Percentiles rank a stretch among this genome's conserved stretches.
Conservation (phyloP, 2,797 vertebrate genomes). For the Tenualosa thibaudeaui region DNA sequence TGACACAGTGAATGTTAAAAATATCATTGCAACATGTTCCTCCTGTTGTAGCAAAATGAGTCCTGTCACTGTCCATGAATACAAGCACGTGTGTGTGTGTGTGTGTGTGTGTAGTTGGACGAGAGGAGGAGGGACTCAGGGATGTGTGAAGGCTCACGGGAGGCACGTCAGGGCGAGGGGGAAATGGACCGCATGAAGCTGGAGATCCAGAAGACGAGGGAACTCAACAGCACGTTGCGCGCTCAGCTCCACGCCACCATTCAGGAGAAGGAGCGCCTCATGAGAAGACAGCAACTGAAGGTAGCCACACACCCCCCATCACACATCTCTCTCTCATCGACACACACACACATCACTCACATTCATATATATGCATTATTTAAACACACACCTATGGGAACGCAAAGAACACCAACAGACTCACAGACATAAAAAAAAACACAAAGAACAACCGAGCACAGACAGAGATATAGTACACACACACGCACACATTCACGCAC, state of each 20-base stretch:
- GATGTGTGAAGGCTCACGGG: constrained; percentile 65
- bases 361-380: background rate
- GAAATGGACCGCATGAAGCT: constrained; percentile 82
- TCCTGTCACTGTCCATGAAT: background rate
- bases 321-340: background rate
- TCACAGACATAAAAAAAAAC: background rate
- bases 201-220: constrained; percentile 80
- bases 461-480: background rate
- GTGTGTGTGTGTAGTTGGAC: constrained; percentile 57
- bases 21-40: too few relatives aligned
- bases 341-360: background rate
- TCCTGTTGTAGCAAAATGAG: too few relatives aligned
- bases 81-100: too few relatives aligned
- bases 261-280: constrained; percentile 52
- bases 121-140: constrained; percentile 66
- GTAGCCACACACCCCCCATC: constrained; percentile 11
- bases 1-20: too few relatives aligned
- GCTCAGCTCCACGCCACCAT: constrained; percentile 74
- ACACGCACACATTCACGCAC: background rate
- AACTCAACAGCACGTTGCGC: constrained; percentile 80
- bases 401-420: background rate
- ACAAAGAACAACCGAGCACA: background rate
- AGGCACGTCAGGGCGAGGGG: constrained; percentile 71
- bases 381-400: background rate
- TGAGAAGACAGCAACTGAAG: constrained; percentile 51